Conservation (phyloP, 2,113 vertebrate species). For the Mobula hypostoma region DNA sequence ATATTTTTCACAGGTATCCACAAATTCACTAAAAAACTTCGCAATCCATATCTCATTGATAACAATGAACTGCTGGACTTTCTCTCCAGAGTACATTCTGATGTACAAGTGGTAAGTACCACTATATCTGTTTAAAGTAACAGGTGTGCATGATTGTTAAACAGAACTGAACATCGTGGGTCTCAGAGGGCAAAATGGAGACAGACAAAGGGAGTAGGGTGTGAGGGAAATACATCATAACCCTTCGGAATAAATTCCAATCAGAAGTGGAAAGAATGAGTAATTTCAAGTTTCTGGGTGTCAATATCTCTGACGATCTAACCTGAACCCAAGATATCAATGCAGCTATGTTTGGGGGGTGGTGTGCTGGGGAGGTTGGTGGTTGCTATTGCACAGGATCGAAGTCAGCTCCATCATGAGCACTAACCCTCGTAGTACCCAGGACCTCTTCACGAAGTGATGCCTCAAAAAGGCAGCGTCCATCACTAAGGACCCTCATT, state of each 20-base stretch:
- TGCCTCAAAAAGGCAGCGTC: too few species aligned
- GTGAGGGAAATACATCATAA: not conserved
- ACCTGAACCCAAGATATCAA: too few species aligned
- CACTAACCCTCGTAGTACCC: too few species aligned
- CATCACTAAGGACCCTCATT: too few species aligned
- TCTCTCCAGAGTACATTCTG: constrained; percentile 92
- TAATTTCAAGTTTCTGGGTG: too few species aligned
- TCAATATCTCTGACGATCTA: too few species aligned
- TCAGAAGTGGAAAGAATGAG: too few species aligned
- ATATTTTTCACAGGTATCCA: constrained; percentile 74
- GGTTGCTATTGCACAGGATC: too few species aligned
- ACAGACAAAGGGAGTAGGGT: not conserved
- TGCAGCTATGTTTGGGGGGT: too few species aligned
- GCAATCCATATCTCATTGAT: constrained; percentile 88
- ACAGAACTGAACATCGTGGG: not conserved
- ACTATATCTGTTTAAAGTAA: constrained; percentile 37
- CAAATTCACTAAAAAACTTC: constrained; percentile 98
- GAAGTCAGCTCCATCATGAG: too few species aligned
- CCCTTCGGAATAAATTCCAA: not conserved
- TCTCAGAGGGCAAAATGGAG: not conserved
- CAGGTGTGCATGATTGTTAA: not conserved
- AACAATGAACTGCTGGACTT: constrained; percentile 97
- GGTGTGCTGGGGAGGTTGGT: too few species aligned
- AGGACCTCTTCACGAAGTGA: too few species aligned
- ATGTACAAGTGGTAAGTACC: constrained; percentile 88